phyloP scores from a whole-genome alignment of 2,113 vertebrate genomes.

The Tor tambroides region DNA sequence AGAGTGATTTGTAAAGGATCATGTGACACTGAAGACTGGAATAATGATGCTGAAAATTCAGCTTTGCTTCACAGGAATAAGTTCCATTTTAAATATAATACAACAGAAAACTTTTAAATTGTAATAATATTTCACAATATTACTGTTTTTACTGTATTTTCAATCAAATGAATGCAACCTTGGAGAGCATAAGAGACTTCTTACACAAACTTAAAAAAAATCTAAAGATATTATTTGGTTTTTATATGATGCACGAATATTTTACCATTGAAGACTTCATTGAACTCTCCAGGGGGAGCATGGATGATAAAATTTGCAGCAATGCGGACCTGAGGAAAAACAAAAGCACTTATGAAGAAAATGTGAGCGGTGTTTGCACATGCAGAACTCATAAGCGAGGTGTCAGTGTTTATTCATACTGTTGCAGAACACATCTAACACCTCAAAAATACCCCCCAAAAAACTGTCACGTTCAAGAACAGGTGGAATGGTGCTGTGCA shows the following conservation, averaged over 20 bases:
- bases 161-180: background rate
- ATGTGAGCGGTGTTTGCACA: background rate
- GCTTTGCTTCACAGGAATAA: too few species aligned
- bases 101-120: too few species aligned
- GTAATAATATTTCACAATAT: too few species aligned
- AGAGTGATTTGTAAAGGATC: too few species aligned
- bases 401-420: background rate
- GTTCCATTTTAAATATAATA: too few species aligned
- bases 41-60: too few species aligned
- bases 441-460: background rate
- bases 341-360: background rate
- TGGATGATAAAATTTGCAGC: constrained; percentile 93
- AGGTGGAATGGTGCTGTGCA: background rate
- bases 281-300: constrained; percentile 95
- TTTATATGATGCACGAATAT: background rate
- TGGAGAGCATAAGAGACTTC: background rate
- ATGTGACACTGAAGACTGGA: too few species aligned
- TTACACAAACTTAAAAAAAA: background rate
- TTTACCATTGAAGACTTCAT: constrained; percentile 96
- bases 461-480: background rate
- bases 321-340: constrained; percentile 82
- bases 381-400: background rate
- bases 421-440: background rate
- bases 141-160: too few species aligned
- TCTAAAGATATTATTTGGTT: background rate